These are phyloP conservation scores for Chymomyza fuscimana DNA, from an alignment of 2,888 invertebrate species.

Conservation along the genomic window DNA sequence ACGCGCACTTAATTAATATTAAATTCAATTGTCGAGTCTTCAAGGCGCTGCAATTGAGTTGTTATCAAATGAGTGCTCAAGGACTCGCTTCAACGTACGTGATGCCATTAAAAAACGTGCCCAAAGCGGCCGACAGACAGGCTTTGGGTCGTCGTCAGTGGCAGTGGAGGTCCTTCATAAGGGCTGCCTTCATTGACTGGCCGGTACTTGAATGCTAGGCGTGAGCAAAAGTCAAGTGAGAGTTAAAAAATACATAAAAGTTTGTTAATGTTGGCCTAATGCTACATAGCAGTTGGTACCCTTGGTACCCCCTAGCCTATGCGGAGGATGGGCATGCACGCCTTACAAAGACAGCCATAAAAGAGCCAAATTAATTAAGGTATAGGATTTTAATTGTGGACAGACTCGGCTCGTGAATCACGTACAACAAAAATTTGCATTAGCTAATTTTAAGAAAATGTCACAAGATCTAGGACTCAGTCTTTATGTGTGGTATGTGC, in stretches of 20 bases:
- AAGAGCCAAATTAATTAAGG: not conserved
- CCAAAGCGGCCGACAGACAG: not conserved
- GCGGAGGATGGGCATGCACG: too few relatives aligned
- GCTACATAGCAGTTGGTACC: too few relatives aligned
- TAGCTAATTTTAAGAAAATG: slow-evolving; percentile 19
- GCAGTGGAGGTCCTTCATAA: not conserved
- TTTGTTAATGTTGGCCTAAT: not conserved
- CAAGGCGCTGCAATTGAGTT: slow-evolving; percentile 50
- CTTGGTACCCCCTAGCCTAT: too few relatives aligned
- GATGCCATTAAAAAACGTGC: slow-evolving; percentile 38
- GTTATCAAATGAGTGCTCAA: slow-evolving; percentile 58
- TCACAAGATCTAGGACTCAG: not conserved
- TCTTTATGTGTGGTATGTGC: too few relatives aligned
- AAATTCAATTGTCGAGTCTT: slow-evolving; percentile 58
- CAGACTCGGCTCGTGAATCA: not conserved
- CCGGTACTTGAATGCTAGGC: too few relatives aligned
- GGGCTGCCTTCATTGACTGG: not conserved
- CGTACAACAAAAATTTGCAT: slow-evolving; percentile 20
- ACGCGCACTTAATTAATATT: slow-evolving; percentile 68
- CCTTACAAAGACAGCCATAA: not conserved
- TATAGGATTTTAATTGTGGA: not conserved
- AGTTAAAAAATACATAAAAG: not conserved
- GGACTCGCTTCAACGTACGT: slow-evolving; percentile 46
- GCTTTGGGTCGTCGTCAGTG: not conserved
- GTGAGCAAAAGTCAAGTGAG: not conserved